These are phyloP conservation scores for Catamblyrhynchus diadema DNA, from an alignment of 2,797 vertebrate species.

Conservation along the genomic window DNA sequence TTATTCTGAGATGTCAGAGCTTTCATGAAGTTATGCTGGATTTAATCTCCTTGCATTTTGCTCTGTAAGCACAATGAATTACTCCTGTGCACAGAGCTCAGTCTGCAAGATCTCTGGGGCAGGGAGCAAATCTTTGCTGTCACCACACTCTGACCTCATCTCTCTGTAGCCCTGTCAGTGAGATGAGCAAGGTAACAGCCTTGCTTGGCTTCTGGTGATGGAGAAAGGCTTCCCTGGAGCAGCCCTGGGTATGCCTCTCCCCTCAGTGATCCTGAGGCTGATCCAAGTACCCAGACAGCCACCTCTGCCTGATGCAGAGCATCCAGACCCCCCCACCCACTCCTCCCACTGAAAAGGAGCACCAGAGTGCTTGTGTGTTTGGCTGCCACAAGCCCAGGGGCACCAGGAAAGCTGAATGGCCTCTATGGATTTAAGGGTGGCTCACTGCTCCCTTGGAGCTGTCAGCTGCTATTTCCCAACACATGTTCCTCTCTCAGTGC, in stretches of 20 bases:
- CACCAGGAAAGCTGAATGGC: not conserved
- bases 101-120: not conserved
- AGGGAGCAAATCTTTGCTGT: not conserved
- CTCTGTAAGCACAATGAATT: not conserved
- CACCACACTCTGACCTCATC: not conserved
- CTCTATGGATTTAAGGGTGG: fast-evolving
- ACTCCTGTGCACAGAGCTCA: not conserved
- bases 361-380: fast-evolving
- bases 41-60: conserved; percentile 3
- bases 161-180: fast-evolving
- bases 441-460: fast-evolving
- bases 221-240: not conserved
- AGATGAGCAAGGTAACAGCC: not conserved
- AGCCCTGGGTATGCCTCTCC: not conserved
- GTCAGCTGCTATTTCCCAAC: not conserved
- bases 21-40: not conserved
- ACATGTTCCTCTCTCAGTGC: fast-evolving
- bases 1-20: not conserved
- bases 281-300: not conserved
- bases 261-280: fast-evolving
- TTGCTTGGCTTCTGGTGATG: not conserved
- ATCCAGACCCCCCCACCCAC: not conserved
- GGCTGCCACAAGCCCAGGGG: fast-evolving
- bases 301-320: fast-evolving
- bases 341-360: fast-evolving